phyloP scores from a whole-genome alignment of 2,888 invertebrate genomes.

The Acronicta psi region DNA sequence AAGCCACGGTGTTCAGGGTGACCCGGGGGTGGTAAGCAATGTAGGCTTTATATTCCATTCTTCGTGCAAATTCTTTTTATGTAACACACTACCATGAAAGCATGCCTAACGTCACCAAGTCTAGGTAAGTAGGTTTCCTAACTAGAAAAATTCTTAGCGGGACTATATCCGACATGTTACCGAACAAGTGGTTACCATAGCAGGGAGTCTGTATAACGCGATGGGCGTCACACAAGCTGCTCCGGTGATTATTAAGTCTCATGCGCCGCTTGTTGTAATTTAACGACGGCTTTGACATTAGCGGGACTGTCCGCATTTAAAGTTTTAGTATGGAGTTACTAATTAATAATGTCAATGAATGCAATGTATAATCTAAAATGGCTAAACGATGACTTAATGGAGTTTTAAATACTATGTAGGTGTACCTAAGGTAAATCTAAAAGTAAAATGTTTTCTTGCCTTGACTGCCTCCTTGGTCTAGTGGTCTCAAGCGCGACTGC shows the following conservation, averaged over 20 bases:
- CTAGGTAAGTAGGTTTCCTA: neutral
- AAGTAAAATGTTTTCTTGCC: no score
- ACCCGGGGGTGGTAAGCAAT: no score
- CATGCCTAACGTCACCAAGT: no score
- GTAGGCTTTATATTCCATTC: no score
- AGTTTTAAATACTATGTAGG: no score
- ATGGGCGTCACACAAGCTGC: conserved; percentile 80
- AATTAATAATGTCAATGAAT: conserved; percentile 8
- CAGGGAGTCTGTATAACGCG: conserved; percentile 78
- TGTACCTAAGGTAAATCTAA: no score
- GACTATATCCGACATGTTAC: neutral
- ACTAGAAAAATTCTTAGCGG: neutral
- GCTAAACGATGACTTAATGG: neutral
- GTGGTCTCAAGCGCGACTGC: no score
- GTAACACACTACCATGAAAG: no score
- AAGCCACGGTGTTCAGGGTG: no score
- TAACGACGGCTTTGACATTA: conserved; percentile 72
- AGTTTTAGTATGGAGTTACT: conserved; percentile 16
- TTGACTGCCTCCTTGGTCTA: no score
- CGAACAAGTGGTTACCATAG: conserved; percentile 62
- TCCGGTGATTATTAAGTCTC: conserved; percentile 74
- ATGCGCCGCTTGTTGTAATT: conserved; percentile 75
- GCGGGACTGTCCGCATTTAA: conserved; percentile 63
- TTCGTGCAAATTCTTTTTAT: no score
- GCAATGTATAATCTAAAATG: neutral